Base-by-base conservation (phyloP, 2,888 invertebrate genomes). In the Gisinianus flammeolus region DNA sequence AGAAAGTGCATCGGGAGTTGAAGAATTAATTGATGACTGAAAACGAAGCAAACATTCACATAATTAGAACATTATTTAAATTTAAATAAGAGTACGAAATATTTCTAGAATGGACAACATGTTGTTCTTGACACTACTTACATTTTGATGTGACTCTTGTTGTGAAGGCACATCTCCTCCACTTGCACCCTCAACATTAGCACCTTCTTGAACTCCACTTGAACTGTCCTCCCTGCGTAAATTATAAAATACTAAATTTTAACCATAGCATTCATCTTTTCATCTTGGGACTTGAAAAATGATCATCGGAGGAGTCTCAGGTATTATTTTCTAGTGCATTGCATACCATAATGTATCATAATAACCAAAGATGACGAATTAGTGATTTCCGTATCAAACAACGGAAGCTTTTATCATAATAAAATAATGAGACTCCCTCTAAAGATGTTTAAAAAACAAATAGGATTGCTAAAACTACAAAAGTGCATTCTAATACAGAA, bases 291-390 rank as follows among this genome's bases (percentile, higher is more conserved):
- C 16, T 31, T 22, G 12, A 58, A 58, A 2, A 3, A 72, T 6
- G 8, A 70, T n/a, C 44, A n/a, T 10, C 62, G 71, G 71, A 72
- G 71, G 71, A 72, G 71, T 72, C 56, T 72, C 71, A 26, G 8
- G 71, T 28, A 8, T 72, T 54, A 30, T 69, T 10, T 69, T 35
- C 44, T 44, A 64, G 28, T 12, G 2, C n/a, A n/a, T n/a, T n/a
- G n/a, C n/a, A n/a, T n/a, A n/a, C n/a, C n/a, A n/a, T n/a, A n/a
- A n/a, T n/a, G n/a, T n/a, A n/a, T n/a, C n/a, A n/a, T n/a, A n/a
- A n/a, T n/a, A n/a, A n/a, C n/a, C n/a, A n/a, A n/a, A n/a, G n/a
- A n/a, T n/a, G n/a, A n/a, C n/a, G n/a, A n/a, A n/a, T n/a, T n/a
- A n/a, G n/a, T n/a, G n/a, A n/a, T n/a, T n/a, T n/a, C n/a, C n/a